A percentile compares a stretch with the other conserved stretches of the same genome.
These are phyloP conservation scores for Portevinia maculata DNA, from an alignment of 2,888 invertebrate genomes.

Conservation along the genomic window DNA sequence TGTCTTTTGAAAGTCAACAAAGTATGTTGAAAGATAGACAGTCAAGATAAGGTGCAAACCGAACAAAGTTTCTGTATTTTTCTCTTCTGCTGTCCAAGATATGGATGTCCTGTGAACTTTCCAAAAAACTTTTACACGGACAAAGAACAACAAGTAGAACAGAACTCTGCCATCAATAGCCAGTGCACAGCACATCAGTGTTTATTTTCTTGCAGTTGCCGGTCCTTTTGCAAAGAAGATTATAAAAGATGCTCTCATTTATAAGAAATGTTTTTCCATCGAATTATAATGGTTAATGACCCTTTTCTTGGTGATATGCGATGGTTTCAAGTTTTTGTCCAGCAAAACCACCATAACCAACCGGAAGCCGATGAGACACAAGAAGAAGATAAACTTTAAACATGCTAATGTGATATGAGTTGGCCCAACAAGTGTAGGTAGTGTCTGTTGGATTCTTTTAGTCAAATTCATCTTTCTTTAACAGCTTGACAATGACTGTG, in stretches of 20 bases:
- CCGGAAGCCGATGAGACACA: conserved; percentile 55
- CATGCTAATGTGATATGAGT: conserved; percentile 34
- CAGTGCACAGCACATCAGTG: conserved; percentile 5
- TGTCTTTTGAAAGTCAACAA: conserved; percentile 23
- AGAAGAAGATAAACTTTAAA: conserved; percentile 31
- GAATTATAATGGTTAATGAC: conserved; percentile 65
- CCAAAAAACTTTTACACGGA: conserved; percentile 42
- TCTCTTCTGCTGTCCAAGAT: conserved; percentile 25
- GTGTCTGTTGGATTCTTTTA: conserved; percentile 24
- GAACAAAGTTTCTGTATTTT: conserved; percentile 44
- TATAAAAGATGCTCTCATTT: conserved; percentile 33
- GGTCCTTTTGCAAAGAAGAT: conserved; percentile 37
- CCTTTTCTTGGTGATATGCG: conserved; percentile 20
- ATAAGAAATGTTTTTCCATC: conserved; percentile 37
- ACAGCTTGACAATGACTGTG: conserved; percentile 29
- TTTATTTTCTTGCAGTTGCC: background rate
- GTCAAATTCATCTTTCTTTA: conserved; percentile 31
- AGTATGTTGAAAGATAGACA: conserved; percentile 33
- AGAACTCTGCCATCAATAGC: conserved; percentile 15
- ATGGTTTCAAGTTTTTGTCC: conserved; percentile 28
- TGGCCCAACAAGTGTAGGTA: conserved; percentile 3
- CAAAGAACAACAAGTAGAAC: conserved; percentile 33
- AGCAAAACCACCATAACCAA: background rate
- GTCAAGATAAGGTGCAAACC: conserved; percentile 46
- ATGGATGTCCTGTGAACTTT: conserved; percentile 60